phyloP scores from a whole-genome alignment of 2,888 invertebrate genomes.

The Microchrysa polita region DNA sequence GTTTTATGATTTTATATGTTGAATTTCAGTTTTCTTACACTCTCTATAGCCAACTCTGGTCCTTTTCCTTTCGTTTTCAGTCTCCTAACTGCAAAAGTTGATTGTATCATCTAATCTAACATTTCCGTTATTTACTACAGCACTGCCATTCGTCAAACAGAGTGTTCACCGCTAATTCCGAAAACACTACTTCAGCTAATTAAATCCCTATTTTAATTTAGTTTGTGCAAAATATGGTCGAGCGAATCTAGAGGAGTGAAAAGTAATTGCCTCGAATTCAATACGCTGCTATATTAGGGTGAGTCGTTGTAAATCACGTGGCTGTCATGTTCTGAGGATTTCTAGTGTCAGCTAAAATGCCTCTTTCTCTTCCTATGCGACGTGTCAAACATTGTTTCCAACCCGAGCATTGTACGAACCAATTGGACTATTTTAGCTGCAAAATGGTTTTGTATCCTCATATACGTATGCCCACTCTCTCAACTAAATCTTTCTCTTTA shows the following conservation, averaged over 20 bases:
- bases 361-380: slow-evolving; percentile 44
- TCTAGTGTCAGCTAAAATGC: slow-evolving; percentile 49
- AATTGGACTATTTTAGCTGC: slow-evolving; percentile 15
- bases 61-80: no score
- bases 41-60: no score
- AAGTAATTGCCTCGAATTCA: slow-evolving; percentile 40
- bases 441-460: neutral
- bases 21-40: no score
- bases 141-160: no score
- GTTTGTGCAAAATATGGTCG: neutral
- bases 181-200: slow-evolving; percentile 16
- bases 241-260: slow-evolving; percentile 25
- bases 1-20: no score
- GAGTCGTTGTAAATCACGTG: slow-evolving; percentile 50
- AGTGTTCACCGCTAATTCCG: neutral
- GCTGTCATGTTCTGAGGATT: slow-evolving; percentile 51
- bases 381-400: slow-evolving; percentile 48
- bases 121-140: no score
- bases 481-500: neutral
- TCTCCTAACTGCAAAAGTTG: no score
- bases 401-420: slow-evolving; percentile 15
- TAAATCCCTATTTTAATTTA: slow-evolving; percentile 29
- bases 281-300: slow-evolving; percentile 43
- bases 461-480: neutral
- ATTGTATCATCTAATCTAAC: no score